Conservation (phyloP, 2,113 vertebrate genomes). For the Petaurus breviceps region DNA sequence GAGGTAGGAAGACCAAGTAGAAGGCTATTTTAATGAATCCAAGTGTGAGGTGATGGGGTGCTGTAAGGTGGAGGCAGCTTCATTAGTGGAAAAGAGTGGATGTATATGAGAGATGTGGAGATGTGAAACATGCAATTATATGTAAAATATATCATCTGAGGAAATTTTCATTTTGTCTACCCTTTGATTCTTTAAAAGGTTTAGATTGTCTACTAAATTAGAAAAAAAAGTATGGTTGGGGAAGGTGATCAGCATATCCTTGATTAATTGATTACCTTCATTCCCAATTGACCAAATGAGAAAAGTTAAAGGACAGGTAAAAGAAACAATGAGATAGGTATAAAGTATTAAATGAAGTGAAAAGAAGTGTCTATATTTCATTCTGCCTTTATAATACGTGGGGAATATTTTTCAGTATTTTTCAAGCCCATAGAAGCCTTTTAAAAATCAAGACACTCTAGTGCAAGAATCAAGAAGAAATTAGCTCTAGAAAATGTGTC, state of each 20-base stretch:
- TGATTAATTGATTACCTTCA: neutral
- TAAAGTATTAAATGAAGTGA: neutral
- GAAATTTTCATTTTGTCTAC: neutral
- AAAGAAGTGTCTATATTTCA: neutral
- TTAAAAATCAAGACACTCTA: too few relatives aligned
- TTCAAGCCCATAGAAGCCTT: too few relatives aligned
- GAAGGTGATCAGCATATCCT: neutral
- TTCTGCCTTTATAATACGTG: neutral
- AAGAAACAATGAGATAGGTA: neutral
- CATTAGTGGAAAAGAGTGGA: neutral
- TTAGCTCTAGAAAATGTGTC: neutral
- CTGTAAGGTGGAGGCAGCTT: neutral
- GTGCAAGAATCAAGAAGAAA: neutral
- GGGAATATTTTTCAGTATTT: neutral
- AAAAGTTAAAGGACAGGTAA: neutral
- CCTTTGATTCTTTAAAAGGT: constrained; percentile 6
- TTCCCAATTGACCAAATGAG: neutral
- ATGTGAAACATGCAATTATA: neutral
- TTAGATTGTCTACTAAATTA: neutral
- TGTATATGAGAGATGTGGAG: neutral
- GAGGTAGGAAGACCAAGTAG: neutral
- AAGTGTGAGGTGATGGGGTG: neutral
- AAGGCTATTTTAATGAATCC: neutral
- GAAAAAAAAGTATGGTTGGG: neutral
- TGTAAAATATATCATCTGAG: neutral